Conservation (phyloP, 2,888 invertebrate species). For the Hydropsyche betteni region DNA sequence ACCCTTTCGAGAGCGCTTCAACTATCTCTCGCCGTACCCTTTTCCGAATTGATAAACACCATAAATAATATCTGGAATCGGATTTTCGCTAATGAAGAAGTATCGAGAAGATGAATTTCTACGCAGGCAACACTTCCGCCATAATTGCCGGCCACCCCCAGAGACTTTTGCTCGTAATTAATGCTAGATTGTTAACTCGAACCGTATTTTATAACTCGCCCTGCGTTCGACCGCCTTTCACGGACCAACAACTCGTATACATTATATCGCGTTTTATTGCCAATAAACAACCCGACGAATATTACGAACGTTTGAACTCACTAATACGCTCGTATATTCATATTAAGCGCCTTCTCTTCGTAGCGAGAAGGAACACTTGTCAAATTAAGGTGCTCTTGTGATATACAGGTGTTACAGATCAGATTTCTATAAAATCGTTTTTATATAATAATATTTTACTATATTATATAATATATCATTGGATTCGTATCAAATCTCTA, state of each 20-base stretch:
- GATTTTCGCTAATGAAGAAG: constrained; percentile 22
- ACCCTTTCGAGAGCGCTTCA: not conserved
- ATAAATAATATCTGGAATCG: not conserved
- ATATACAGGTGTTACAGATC: too few species aligned
- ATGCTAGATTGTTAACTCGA: constrained; percentile 29
- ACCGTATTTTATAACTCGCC: constrained; percentile 22
- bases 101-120: constrained; percentile 4
- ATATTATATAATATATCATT: too few species aligned
- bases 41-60: constrained; percentile 13
- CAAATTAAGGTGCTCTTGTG: too few species aligned
- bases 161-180: constrained; percentile 22
- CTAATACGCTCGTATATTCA: too few species aligned
- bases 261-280: constrained; percentile 21
- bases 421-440: too few species aligned
- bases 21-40: not conserved
- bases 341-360: too few species aligned
- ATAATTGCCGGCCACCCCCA: constrained; percentile 13
- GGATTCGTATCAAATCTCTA: too few species aligned
- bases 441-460: too few species aligned
- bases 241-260: constrained; percentile 19
- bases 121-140: too few species aligned
- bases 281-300: constrained; percentile 24
- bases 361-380: too few species aligned
- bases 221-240: constrained; percentile 25
- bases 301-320: constrained; percentile 6